Conservation (phyloP, 1,140 invertebrate genomes). For the Drosophila kohkoa region DNA sequence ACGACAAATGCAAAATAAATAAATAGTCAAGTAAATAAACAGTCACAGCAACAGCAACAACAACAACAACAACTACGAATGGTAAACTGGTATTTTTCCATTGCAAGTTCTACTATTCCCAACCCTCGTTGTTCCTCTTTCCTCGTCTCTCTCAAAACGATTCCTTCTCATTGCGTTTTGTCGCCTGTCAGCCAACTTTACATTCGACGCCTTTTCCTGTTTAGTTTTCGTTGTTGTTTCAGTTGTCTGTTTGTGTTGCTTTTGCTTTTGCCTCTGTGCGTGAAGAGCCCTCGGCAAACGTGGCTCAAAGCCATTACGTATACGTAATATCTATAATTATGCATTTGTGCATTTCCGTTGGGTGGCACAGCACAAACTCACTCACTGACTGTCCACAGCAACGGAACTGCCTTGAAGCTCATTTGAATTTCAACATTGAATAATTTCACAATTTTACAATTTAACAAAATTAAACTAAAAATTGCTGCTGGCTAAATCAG, state of each 20-base stretch:
- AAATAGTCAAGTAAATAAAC: constrained; percentile 54
- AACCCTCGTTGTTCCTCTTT: neutral
- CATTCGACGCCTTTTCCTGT: constrained; percentile 47
- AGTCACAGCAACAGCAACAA: constrained; percentile 13
- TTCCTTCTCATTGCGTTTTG: constrained; percentile 27
- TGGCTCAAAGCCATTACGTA: constrained; percentile 35
- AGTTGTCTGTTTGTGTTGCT: constrained; percentile 23
- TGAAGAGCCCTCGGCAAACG: constrained; percentile 19
- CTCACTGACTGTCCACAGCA: neutral
- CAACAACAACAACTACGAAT: constrained; percentile 8
- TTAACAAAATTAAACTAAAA: constrained; percentile 31
- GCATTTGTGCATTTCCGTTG: constrained; percentile 49
- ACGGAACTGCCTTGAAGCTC: neutral
- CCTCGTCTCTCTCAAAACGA: neutral
- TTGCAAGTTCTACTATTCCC: constrained; percentile 3
- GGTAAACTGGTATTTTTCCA: constrained; percentile 55
- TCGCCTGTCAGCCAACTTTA: constrained; percentile 39
- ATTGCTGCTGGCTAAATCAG: constrained; percentile 18
- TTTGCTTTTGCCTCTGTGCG: constrained; percentile 12
- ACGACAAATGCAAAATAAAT: constrained; percentile 57
- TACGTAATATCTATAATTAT: constrained; percentile 61
- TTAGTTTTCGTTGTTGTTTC: constrained; percentile 17
- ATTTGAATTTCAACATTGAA: constrained; percentile 25
- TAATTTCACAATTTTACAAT: constrained; percentile 26
- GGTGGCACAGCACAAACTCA: neutral